phyloP scores from a whole-genome alignment of 1,140 invertebrate genomes.

The Nasonia vitripennis region DNA sequence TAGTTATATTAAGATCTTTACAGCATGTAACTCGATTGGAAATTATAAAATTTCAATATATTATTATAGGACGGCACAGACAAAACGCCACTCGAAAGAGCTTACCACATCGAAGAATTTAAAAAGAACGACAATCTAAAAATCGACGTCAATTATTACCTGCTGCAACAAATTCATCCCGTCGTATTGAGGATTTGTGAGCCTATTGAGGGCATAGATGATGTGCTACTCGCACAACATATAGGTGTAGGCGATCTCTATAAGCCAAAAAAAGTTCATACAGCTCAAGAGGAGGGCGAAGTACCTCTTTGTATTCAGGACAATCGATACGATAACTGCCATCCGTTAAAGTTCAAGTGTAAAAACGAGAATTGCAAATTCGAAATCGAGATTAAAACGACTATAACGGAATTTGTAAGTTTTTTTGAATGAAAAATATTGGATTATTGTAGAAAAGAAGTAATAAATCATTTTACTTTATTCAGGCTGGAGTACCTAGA shows the following conservation, averaged over 20 bases:
- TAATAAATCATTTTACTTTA: not conserved
- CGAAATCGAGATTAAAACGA: constrained; percentile 73
- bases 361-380: constrained; percentile 77
- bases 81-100: constrained; percentile 91
- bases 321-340: constrained; percentile 86
- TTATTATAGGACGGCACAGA: constrained; percentile 81
- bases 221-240: constrained; percentile 90
- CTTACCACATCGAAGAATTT: constrained; percentile 94
- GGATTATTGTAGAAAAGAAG: not conserved
- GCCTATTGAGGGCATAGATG: constrained; percentile 95
- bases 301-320: constrained; percentile 79
- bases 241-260: constrained; percentile 77
- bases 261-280: constrained; percentile 71
- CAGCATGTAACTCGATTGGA: constrained; percentile 14
- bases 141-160: constrained; percentile 89
- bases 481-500: constrained; percentile 45
- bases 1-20: not conserved
- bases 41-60: constrained; percentile 8
- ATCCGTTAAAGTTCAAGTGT: constrained; percentile 82
- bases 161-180: constrained; percentile 93
- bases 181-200: constrained; percentile 96
- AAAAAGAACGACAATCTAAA: constrained; percentile 83
- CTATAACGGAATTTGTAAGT: constrained; percentile 61
- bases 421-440: not conserved
- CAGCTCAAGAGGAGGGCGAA: constrained; percentile 73